phyloP scores from a whole-genome alignment of 2,797 vertebrate genomes.

The Hydrocynus forskahlii region DNA sequence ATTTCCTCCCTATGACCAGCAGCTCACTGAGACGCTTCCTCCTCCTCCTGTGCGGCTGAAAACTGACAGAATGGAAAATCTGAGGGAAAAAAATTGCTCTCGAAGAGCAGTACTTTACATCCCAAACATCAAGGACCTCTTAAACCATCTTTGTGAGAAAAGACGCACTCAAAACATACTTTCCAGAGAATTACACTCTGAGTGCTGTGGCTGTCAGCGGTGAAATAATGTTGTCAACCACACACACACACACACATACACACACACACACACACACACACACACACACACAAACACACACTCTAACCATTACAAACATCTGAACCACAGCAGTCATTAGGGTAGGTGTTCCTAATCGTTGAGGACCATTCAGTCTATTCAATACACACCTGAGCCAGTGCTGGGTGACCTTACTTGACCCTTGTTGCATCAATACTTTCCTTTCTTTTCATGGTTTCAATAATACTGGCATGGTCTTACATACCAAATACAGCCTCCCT shows the following conservation, averaged over 20 bases:
- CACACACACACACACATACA: neutral
- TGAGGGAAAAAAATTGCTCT: neutral
- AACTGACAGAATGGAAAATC: neutral
- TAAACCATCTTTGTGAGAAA: neutral
- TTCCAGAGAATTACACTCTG: neutral
- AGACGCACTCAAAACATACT: neutral
- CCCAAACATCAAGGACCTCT: neutral
- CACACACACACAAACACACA: too few species aligned
- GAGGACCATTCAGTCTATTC: neutral
- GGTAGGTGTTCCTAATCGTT: neutral
- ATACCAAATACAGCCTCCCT: too few species aligned
- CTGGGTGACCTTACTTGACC: too few species aligned
- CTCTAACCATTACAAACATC: neutral
- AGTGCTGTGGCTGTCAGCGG: neutral
- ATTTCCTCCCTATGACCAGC: neutral
- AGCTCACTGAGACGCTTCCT: neutral
- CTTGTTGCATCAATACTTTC: too few species aligned
- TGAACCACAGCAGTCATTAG: neutral
- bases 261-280: too few species aligned
- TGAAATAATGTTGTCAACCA: neutral
- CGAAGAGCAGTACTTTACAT: neutral
- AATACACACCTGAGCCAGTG: neutral
- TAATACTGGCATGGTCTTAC: too few species aligned
- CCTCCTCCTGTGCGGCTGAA: neutral
- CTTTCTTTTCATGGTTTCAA: too few species aligned